phyloP scores from a whole-genome alignment of 2,113 vertebrate genomes.

The Neolamprologus devosi region DNA sequence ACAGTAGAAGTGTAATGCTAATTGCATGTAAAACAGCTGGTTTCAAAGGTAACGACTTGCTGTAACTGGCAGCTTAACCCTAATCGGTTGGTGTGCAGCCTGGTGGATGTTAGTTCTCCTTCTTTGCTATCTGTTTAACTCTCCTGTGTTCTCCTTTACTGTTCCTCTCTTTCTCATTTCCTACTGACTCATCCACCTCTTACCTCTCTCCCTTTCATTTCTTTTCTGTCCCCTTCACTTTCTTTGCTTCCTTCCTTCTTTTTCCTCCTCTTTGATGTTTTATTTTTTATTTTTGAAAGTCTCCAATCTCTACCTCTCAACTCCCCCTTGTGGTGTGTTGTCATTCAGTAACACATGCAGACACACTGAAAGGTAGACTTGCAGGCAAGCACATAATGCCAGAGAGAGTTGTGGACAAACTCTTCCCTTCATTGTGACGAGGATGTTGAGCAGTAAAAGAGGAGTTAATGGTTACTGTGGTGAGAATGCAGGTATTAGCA shows the following conservation, averaged over 20 bases:
- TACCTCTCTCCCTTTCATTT: not conserved
- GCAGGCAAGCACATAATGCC: not conserved
- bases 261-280: not conserved
- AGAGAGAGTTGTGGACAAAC: not conserved
- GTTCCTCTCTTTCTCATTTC: not conserved
- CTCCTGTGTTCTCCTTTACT: not conserved
- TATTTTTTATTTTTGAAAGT: not conserved
- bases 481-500: constrained; percentile 36
- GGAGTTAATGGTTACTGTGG: constrained; percentile 23
- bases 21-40: not conserved
- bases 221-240: not conserved
- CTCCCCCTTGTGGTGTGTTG: constrained; percentile 65
- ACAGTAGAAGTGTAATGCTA: not conserved
- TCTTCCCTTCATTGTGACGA: constrained; percentile 29
- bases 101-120: not conserved
- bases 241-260: not conserved
- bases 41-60: not conserved
- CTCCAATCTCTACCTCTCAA: constrained; percentile 40
- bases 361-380: not conserved
- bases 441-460: constrained; percentile 49
- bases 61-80: not conserved
- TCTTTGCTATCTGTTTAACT: not conserved
- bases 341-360: constrained; percentile 22
- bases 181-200: not conserved
- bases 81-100: not conserved